Base-by-base conservation (phyloP, 2,113 vertebrate genomes). In the Sterrhoptilus dennistouni region DNA sequence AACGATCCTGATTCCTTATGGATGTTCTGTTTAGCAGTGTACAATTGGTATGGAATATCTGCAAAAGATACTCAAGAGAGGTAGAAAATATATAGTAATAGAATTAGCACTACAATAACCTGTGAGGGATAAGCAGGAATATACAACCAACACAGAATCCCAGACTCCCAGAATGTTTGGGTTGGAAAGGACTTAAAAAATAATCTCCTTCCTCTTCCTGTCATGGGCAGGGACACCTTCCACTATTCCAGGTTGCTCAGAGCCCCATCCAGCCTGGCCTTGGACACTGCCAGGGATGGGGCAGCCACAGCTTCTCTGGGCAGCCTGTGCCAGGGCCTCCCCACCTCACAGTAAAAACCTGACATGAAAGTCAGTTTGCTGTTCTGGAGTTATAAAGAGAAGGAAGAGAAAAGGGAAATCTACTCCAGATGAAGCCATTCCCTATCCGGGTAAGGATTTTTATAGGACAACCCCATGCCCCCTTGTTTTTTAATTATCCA, bases 191-290 rank as follows among this genome's bases (percentile, higher is more conserved):
- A 74, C 40, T 19, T 84, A 10, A 29, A 56, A 74, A 38, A n/a
- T 28, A 12, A 65, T 47, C 50, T 24, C 33, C 14, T 56, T 47
- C 23, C 28, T 74, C 10, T 4, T 17, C 18, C n/a, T 22, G n/a
- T 28, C 49, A 54, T 19, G 33, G 18, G 7, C 22, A 64, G 57
- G n/a, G n/a, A 64, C 23, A 54, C 11, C 7, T 64, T 28, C 29
- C 24, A n/a, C 60, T 40, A 10, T 1, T 3, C 40, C 59, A 64
- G n/a, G 0, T 9, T 47, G 19, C 40, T 56, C 42, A 0, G 2
- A 49, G 40, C 28, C 14, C 4, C 14, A 8, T 74, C 50, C 49
- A 74, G 0, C 40, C 23, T 9, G 40, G 49, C n/a, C 59, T 47
- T 28, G 59, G n/a, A 24, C 27, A 27, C 42, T 66, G 0, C n/a